Conservation (phyloP, 2,113 vertebrate genomes). For the Phrynosoma blainvillii region DNA sequence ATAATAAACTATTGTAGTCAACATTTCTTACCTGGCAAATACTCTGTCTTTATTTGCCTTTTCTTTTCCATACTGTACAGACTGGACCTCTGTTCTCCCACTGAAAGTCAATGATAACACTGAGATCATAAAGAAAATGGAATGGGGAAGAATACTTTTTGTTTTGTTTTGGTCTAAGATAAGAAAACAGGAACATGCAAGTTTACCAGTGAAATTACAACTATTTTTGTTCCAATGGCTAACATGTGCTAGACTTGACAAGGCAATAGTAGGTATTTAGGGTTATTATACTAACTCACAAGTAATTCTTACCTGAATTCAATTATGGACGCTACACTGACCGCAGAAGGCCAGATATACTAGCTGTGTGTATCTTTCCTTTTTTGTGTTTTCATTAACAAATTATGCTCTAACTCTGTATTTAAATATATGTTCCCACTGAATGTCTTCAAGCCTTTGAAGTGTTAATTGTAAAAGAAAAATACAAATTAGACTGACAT, state of each 20-base stretch:
- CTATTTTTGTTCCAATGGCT: neutral
- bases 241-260: neutral
- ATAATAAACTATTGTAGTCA: neutral
- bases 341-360: too few species aligned
- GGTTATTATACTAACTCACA: neutral
- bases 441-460: neutral
- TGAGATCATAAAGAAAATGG: conserved; percentile 34
- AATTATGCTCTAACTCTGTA: neutral
- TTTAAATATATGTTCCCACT: neutral
- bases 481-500: neutral
- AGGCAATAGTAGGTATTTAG: neutral
- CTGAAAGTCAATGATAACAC: conserved; percentile 75
- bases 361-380: neutral
- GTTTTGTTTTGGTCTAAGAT: neutral
- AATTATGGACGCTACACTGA: neutral
- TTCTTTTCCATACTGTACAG: conserved; percentile 99
- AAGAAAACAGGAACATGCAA: neutral
- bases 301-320: neutral
- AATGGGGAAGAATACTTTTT: neutral
- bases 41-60: conserved; percentile 95
- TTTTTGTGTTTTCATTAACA: neutral
- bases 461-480: neutral
- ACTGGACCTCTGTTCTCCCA: conserved; percentile 96
- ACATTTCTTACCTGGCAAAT: conserved; percentile 90
- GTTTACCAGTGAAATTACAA: neutral